phyloP scores from a whole-genome alignment of 64 coral and sea anemone genomes.

The Anthopleura sola region DNA sequence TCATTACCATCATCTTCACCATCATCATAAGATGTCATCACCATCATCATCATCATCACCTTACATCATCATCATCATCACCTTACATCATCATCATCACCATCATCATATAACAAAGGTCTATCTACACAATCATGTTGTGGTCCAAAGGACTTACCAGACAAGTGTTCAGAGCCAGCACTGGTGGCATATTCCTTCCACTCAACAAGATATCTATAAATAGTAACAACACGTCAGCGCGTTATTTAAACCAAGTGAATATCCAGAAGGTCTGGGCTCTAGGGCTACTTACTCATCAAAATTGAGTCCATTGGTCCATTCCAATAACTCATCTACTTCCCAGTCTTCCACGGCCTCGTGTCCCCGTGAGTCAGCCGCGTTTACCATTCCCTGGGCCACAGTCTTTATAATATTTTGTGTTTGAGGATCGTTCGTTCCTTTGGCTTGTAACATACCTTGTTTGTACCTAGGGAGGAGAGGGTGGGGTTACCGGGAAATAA shows the following conservation, averaged over 20 bases:
- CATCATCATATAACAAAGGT: neutral
- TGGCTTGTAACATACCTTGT: conserved; percentile 70
- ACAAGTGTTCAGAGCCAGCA: conserved; percentile 63
- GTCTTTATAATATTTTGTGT: conserved; percentile 56
- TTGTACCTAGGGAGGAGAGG: conserved; percentile 69
- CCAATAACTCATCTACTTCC: conserved; percentile 95
- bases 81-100: too few species aligned
- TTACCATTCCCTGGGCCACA: conserved; percentile 72
- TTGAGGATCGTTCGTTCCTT: conserved; percentile 26
- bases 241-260: neutral
- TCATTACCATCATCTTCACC: too few species aligned
- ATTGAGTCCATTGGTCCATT: conserved; percentile 92
- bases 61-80: too few species aligned
- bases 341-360: conserved; percentile 93
- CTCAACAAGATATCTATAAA: conserved; percentile 61
- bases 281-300: conserved; percentile 74
- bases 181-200: conserved; percentile 97
- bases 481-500: neutral
- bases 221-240: neutral
- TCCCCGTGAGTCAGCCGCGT: conserved; percentile 59
- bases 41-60: too few species aligned
- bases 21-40: too few species aligned
- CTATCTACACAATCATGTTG: too few species aligned
- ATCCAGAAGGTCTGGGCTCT: neutral
- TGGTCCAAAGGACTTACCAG: conserved; percentile 70